Percentiles rank a stretch among this genome's conserved stretches.
These are phyloP conservation scores for Rhyacichthys aspro DNA, from an alignment of 2,797 vertebrate species.

Conservation along the genomic window DNA sequence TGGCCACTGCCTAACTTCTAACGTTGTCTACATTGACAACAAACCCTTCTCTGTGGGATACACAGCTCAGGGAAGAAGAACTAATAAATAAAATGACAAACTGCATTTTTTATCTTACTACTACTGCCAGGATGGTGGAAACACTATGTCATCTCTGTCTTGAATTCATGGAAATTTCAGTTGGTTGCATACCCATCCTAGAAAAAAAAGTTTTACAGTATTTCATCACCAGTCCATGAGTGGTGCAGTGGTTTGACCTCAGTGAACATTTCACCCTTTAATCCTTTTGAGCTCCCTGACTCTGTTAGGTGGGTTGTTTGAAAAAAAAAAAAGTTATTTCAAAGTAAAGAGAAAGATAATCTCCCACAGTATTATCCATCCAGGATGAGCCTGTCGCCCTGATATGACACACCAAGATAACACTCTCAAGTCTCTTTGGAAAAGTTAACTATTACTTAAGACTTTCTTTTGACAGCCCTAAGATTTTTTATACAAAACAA, in stretches of 20 bases:
- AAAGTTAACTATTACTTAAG: slow-evolving; percentile 48
- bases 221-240: slow-evolving; percentile 23
- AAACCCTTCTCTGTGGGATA: slow-evolving; percentile 46
- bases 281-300: slow-evolving; percentile 31
- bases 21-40: slow-evolving; percentile 53
- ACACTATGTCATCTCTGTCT: slow-evolving; percentile 4
- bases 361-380: slow-evolving; percentile 46
- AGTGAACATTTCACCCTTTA: slow-evolving; percentile 26
- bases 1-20: slow-evolving; percentile 44
- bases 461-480: slow-evolving; percentile 31
- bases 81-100: slow-evolving; percentile 48
- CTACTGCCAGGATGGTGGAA: neutral
- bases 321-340: slow-evolving; percentile 37
- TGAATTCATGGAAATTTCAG: slow-evolving; percentile 9
- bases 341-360: slow-evolving; percentile 59
- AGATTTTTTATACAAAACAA: slow-evolving; percentile 50
- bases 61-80: slow-evolving; percentile 33
- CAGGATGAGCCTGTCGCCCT: slow-evolving; percentile 51
- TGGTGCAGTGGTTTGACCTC: slow-evolving; percentile 27
- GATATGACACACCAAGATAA: slow-evolving; percentile 60
- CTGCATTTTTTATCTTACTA: neutral
- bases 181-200: slow-evolving; percentile 7
- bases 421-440: slow-evolving; percentile 27
- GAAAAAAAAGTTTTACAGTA: slow-evolving; percentile 7
- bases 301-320: slow-evolving; percentile 15